Conservation (phyloP, 2,113 vertebrate species). For the Capreolus pygargus region DNA sequence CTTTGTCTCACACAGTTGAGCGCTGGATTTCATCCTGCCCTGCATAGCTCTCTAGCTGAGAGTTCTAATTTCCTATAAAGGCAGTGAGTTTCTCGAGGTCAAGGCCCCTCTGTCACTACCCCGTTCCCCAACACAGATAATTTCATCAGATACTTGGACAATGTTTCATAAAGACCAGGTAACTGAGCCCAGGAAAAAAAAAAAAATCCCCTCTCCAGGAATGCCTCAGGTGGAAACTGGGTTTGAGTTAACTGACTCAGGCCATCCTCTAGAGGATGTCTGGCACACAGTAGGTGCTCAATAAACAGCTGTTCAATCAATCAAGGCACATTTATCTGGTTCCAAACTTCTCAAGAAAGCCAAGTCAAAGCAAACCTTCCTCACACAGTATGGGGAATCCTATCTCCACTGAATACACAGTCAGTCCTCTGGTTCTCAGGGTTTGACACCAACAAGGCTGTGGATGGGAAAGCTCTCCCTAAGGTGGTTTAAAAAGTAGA, state of each 20-base stretch:
- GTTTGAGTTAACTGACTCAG: not conserved
- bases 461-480: not conserved
- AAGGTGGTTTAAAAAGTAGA: not conserved
- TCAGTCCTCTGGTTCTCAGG: not conserved
- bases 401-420: not conserved
- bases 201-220: not conserved
- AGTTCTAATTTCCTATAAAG: not conserved
- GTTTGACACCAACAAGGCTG: not conserved
- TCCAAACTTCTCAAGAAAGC: not conserved
- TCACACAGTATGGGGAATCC: not conserved
- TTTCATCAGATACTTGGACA: not conserved
- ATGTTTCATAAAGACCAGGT: not conserved
- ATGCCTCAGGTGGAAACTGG: not conserved
- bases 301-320: not conserved
- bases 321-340: not conserved
- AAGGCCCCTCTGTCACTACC: not conserved
- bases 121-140: not conserved
- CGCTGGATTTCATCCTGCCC: not conserved
- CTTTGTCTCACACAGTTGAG: not conserved
- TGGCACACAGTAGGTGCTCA: not conserved
- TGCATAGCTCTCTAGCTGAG: not conserved
- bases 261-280: not conserved
- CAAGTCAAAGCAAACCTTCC: not conserved
- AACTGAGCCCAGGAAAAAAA: not conserved
- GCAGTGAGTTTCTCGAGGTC: not conserved